These are phyloP conservation scores for Cremastobaeus sp. DNA, from an alignment of 2,888 invertebrate genomes.

Conservation along the genomic window DNA sequence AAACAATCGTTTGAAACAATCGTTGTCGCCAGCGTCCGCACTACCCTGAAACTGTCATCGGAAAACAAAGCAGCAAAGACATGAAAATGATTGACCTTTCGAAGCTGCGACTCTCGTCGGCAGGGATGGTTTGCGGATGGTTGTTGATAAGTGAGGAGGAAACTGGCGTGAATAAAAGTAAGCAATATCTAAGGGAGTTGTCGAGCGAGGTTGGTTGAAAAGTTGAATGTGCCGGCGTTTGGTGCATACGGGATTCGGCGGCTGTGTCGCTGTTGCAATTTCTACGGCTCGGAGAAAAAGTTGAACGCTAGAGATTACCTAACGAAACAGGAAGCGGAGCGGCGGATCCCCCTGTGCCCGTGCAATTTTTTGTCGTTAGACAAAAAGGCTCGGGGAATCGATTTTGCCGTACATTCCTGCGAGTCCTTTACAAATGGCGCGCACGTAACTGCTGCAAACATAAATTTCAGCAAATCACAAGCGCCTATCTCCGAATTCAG, in stretches of 20 bases:
- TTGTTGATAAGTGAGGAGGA: too few relatives aligned
- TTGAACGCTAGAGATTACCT: conserved; percentile 40
- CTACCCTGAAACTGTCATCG: too few relatives aligned
- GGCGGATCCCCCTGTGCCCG: conserved; percentile 2
- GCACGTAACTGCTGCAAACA: conserved; percentile 48
- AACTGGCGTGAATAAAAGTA: too few relatives aligned
- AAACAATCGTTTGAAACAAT: too few relatives aligned
- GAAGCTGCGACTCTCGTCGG: too few relatives aligned
- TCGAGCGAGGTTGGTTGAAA: too few relatives aligned
- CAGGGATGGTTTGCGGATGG: too few relatives aligned
- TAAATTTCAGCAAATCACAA: conserved; percentile 51
- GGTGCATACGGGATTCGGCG: conserved; percentile 47
- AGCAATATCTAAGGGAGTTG: too few relatives aligned
- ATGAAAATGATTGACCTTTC: too few relatives aligned
- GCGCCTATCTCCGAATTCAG: conserved; percentile 38
- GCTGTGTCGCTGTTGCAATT: conserved; percentile 36
- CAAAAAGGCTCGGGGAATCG: conserved; percentile 37
- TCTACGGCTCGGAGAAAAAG: conserved; percentile 25
- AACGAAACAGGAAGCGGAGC: conserved; percentile 37
- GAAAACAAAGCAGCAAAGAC: too few relatives aligned
- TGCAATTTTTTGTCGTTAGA: conserved; percentile 45
- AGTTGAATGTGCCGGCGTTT: conserved; percentile 28
- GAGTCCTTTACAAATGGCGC: conserved; percentile 48
- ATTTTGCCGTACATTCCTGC: conserved; percentile 30
- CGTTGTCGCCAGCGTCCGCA: too few relatives aligned